A percentile compares a stretch with the other conserved stretches of the same genome.
These are phyloP conservation scores for Terebella lapidaria DNA, from an alignment of 2,888 invertebrate genomes.

Conservation along the genomic window DNA sequence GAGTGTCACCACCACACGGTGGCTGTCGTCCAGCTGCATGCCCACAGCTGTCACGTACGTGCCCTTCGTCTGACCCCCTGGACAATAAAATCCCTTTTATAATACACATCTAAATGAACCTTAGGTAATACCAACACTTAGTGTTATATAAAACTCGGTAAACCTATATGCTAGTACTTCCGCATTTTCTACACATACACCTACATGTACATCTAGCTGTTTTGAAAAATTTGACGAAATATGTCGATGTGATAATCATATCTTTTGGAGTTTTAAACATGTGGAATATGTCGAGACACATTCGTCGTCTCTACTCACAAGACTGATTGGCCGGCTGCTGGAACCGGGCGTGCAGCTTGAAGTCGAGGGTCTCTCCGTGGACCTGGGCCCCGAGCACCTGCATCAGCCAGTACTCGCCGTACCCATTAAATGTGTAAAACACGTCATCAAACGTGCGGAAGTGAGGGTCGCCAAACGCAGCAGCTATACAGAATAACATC, in stretches of 20 bases:
- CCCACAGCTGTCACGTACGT: neutral
- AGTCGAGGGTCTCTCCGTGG: neutral
- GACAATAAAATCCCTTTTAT: no score
- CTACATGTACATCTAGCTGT: neutral
- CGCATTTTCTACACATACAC: neutral
- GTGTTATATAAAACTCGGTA: neutral
- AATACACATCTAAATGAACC: no score
- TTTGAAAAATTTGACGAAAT: no score
- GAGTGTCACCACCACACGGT: neutral
- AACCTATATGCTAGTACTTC: neutral
- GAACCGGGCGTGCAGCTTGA: conserved; percentile 14
- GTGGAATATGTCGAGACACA: no score
- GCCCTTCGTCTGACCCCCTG: neutral
- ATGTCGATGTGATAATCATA: no score
- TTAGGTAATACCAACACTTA: no score
- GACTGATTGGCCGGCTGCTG: neutral
- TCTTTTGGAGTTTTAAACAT: no score
- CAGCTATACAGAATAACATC: neutral
- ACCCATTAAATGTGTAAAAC: conserved; percentile 14
- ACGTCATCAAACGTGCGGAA: conserved; percentile 14
- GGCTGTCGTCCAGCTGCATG: neutral
- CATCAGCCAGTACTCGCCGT: conserved; percentile 14
- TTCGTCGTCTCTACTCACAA: conserved; percentile 1
- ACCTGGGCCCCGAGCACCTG: neutral
- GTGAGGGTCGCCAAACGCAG: conserved; percentile 13